Conservation (phyloP, 2,797 vertebrate genomes). For the Pseudochaenichthys georgianus region DNA sequence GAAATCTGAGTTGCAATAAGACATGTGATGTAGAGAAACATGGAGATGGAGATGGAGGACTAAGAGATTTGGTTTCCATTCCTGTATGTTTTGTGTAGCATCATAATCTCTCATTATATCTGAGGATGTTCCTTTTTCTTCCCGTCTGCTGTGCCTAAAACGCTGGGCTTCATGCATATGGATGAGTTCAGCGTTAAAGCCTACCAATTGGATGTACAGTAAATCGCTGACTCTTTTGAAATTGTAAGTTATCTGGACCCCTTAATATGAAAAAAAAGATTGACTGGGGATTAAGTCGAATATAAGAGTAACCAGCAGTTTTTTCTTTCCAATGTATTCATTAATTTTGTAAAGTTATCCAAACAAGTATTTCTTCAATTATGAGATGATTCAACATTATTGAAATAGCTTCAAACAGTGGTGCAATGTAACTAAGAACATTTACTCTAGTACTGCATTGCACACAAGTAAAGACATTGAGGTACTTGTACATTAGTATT, state of each 20-base stretch:
- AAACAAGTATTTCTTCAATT: too few relatives aligned
- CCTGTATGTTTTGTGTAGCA: conserved; percentile 5
- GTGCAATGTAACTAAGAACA: too few relatives aligned
- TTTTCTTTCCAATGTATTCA: background rate
- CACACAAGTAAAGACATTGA: too few relatives aligned
- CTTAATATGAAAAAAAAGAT: background rate
- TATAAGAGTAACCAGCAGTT: background rate
- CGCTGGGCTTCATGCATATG: conserved; percentile 5
- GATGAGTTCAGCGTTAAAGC: conserved; percentile 19
- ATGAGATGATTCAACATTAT: background rate
- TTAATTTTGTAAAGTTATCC: too few relatives aligned
- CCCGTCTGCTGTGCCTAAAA: background rate
- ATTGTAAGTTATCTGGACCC: background rate
- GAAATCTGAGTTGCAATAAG: background rate
- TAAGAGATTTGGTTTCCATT: background rate
- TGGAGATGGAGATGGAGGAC: background rate
- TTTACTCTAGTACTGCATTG: too few relatives aligned
- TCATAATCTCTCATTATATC: conserved; percentile 12
- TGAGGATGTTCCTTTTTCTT: conserved; percentile 6
- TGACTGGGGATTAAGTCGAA: background rate
- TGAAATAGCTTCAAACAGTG: background rate
- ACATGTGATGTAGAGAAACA: background rate
- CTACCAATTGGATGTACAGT: background rate
- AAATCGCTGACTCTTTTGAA: conserved; percentile 17
- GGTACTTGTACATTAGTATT: too few relatives aligned